Conservation (phyloP, 2,888 invertebrate species). For the Pegoplata infirma region DNA sequence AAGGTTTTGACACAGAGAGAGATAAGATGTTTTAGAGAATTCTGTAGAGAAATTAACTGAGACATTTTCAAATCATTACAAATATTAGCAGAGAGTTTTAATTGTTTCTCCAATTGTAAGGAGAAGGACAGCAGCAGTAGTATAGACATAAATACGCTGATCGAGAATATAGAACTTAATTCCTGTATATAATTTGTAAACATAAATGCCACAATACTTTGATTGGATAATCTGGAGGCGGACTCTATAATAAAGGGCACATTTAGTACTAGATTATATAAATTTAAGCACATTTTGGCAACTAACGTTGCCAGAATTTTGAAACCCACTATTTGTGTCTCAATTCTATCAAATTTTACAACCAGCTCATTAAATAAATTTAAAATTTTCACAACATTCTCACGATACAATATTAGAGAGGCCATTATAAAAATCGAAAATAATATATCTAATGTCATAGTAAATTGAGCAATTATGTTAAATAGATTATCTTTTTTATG, state of each 20-base stretch:
- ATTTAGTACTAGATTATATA: constrained; percentile 69
- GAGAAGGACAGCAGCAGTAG: constrained; percentile 68
- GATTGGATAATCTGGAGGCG: constrained; percentile 63
- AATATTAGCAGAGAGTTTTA: constrained; percentile 19
- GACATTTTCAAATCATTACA: constrained; percentile 18
- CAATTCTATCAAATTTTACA: constrained; percentile 15
- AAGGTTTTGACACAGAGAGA: constrained; percentile 62
- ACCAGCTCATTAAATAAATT: constrained; percentile 40
- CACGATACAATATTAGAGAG: constrained; percentile 51
- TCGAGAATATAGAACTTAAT: constrained; percentile 68
- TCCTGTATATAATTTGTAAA: constrained; percentile 70
- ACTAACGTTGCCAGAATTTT: constrained; percentile 64
- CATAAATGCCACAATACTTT: constrained; percentile 67
- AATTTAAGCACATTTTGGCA: constrained; percentile 67
- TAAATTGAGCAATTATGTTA: constrained; percentile 44
- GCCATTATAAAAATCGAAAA: constrained; percentile 48
- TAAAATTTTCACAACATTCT: constrained; percentile 37
- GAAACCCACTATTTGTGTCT: constrained; percentile 56
- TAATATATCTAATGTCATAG: constrained; percentile 38
- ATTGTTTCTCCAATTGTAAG: constrained; percentile 64
- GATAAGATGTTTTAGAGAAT: constrained; percentile 60
- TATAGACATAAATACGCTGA: constrained; percentile 67
- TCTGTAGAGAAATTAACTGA: constrained; percentile 63
- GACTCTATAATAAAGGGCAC: constrained; percentile 69
- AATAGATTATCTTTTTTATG: constrained; percentile 42